These are phyloP conservation scores for Netelia fuscicornis DNA, from an alignment of 2,888 invertebrate species.

Conservation along the genomic window DNA sequence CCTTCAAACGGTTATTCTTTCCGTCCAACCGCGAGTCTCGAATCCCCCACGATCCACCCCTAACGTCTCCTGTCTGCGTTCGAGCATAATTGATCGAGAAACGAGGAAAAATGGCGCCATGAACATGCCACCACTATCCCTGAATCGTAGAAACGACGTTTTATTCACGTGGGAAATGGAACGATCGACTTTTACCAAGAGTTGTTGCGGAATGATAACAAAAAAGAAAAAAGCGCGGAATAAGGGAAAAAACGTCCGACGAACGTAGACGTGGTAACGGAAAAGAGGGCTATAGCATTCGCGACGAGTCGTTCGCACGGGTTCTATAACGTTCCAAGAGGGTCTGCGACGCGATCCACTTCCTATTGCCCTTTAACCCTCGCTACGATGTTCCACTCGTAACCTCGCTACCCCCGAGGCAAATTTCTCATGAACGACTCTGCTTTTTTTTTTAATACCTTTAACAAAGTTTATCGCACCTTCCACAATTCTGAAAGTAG, in stretches of 20 bases:
- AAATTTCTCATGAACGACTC: no score
- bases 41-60: not conserved
- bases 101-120: not conserved
- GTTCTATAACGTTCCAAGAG: constrained; percentile 31
- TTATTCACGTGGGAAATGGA: constrained; percentile 51
- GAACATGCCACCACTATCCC: not conserved
- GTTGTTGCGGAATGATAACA: constrained; percentile 43
- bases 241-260: constrained; percentile 12
- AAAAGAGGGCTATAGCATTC: constrained; percentile 25
- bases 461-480: no score
- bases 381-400: constrained; percentile 25
- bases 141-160: constrained; percentile 7
- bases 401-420: not conserved
- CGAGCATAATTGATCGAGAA: constrained; percentile 37
- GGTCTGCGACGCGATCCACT: constrained; percentile 43
- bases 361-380: constrained; percentile 55
- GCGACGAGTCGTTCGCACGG: constrained; percentile 12
- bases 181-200: constrained; percentile 19
- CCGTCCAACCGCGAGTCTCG: not conserved
- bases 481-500: no score
- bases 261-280: constrained; percentile 8
- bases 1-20: not conserved
- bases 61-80: not conserved
- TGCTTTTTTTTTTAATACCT: no score
- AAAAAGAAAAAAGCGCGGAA: not conserved